Evolutionary conservation across 2,797 vertebrate genomes (phyloP).

Genomic region (Pterois miles): DNA sequence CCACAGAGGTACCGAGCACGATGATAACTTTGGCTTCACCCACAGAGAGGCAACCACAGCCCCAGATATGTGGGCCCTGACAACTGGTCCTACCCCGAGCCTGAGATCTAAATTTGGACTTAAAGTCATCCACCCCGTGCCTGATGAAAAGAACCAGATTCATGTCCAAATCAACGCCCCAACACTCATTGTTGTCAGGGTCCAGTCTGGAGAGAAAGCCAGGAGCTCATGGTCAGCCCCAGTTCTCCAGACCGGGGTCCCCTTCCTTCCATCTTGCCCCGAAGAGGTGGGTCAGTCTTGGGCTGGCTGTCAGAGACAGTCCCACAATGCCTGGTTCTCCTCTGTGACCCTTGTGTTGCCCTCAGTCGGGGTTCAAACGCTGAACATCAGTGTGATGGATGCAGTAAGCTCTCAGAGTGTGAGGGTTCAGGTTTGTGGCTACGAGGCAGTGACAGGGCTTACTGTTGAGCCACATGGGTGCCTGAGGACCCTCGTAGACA

Average conservation of each 20-base stretch:
- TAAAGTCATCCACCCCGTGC: conserved; percentile 73
- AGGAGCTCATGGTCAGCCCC: conserved; percentile 82
- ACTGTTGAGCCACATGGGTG: conserved; percentile 72
- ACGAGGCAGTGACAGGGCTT: conserved; percentile 78
- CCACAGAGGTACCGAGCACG: conserved; percentile 49
- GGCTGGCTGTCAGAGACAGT: conserved; percentile 54
- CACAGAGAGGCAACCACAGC: conserved; percentile 32
- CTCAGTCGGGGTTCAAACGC: conserved; percentile 49
- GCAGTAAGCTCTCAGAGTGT: conserved; percentile 63
- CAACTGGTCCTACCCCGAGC: background rate
- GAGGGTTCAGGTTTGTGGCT: conserved; percentile 70
- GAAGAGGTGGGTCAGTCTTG: conserved; percentile 42
- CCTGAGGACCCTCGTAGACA: conserved; percentile 72
- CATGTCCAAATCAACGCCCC: conserved; percentile 69
- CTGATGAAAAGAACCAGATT: conserved; percentile 69
- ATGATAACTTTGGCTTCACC: conserved; percentile 34
- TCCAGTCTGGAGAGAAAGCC: conserved; percentile 64
- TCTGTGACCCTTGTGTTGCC: conserved; percentile 62
- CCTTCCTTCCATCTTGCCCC: conserved; percentile 77
- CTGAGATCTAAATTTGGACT: conserved; percentile 59
- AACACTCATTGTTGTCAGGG: conserved; percentile 72
- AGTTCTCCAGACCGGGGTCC: conserved; percentile 64
- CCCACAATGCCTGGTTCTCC: conserved; percentile 76
- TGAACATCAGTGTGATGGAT: conserved; percentile 76
- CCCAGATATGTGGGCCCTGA: conserved; percentile 9